These are phyloP conservation scores for Oplegnathus fasciatus DNA, from an alignment of 2,113 vertebrate species.

Conservation along the genomic window DNA sequence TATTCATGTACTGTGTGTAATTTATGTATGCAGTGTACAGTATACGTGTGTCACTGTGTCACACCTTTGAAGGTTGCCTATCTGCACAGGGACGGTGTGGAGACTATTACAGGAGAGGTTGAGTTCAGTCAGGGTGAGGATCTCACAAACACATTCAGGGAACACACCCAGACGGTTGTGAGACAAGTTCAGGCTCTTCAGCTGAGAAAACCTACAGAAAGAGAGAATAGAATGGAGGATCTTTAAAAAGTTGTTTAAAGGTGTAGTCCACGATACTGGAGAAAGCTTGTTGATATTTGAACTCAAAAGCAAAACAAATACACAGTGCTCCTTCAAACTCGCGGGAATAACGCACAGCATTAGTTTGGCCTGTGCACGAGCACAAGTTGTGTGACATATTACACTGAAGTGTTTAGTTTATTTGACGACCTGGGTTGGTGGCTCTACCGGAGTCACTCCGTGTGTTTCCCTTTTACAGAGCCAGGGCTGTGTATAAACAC, in stretches of 20 bases:
- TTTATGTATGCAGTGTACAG: neutral
- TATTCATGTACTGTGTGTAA: neutral
- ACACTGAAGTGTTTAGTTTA: too few relatives aligned
- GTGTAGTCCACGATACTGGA: too few relatives aligned
- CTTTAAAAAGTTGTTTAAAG: neutral
- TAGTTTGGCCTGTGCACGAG: too few relatives aligned
- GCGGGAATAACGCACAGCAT: too few relatives aligned
- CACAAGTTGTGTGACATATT: too few relatives aligned
- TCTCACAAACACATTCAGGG: slow-evolving; percentile 91
- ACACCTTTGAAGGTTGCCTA: slow-evolving; percentile 92
- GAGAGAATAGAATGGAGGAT: neutral
- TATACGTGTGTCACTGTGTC: slow-evolving; percentile 12
- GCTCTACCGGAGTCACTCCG: too few relatives aligned
- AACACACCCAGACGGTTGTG: slow-evolving; percentile 94
- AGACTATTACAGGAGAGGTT: slow-evolving; percentile 95
- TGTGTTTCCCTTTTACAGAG: too few relatives aligned
- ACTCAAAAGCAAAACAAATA: too few relatives aligned
- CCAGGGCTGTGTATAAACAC: too few relatives aligned
- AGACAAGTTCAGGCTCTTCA: slow-evolving; percentile 95
- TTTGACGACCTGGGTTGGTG: too few relatives aligned
- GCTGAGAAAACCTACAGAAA: slow-evolving; percentile 91
- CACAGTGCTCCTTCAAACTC: too few relatives aligned
- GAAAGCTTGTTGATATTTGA: too few relatives aligned
- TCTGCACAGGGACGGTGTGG: slow-evolving; percentile 85
- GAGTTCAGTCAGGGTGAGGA: slow-evolving; percentile 92